Evolutionary conservation across 2,888 invertebrate species (phyloP).

Genomic region (Leuctra nigra): DNA sequence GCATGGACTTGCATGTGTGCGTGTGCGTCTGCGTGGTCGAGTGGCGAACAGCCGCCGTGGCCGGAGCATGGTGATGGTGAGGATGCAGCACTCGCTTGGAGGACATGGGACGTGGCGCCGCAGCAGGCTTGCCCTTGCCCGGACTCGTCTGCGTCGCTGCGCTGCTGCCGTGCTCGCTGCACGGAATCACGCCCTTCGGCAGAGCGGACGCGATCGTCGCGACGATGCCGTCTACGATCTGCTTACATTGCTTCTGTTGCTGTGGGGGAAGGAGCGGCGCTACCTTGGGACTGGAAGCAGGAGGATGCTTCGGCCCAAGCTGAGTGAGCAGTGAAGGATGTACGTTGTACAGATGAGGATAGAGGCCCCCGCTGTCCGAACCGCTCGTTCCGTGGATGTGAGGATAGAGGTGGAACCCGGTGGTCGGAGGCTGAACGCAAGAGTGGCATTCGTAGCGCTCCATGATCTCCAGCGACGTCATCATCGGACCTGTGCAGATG

Average conservation of each 20-base stretch:
- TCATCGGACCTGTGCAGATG: conserved; percentile 32
- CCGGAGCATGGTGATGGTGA: not conserved
- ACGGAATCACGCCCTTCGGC: conserved; percentile 25
- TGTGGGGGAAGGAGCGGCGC: not conserved
- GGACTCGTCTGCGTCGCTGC: conserved; percentile 50
- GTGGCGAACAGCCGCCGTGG: conserved; percentile 23
- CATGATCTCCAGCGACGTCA: conserved; percentile 30
- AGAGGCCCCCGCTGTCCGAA: conserved; percentile 28
- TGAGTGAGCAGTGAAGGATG: conserved; percentile 28
- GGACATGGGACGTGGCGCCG: conserved; percentile 47
- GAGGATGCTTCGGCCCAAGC: conserved; percentile 28
- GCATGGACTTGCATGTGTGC: conserved; percentile 23
- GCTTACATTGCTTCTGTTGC: not conserved
- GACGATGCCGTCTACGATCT: not conserved
- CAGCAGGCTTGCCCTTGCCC: conserved; percentile 38
- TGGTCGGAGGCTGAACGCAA: conserved; percentile 28
- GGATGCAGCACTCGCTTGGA: not conserved
- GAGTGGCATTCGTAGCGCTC: conserved; percentile 30
- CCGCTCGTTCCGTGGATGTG: conserved; percentile 33
- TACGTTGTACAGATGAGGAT: conserved; percentile 29
- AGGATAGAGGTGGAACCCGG: conserved; percentile 33
- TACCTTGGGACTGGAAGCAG: not conserved
- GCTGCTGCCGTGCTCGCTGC: conserved; percentile 45
- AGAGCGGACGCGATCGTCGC: conserved; percentile 11
- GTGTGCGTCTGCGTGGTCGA: conserved; percentile 28